phyloP scores from a whole-genome alignment of 2,888 invertebrate genomes.

The Sthenelais limicola region DNA sequence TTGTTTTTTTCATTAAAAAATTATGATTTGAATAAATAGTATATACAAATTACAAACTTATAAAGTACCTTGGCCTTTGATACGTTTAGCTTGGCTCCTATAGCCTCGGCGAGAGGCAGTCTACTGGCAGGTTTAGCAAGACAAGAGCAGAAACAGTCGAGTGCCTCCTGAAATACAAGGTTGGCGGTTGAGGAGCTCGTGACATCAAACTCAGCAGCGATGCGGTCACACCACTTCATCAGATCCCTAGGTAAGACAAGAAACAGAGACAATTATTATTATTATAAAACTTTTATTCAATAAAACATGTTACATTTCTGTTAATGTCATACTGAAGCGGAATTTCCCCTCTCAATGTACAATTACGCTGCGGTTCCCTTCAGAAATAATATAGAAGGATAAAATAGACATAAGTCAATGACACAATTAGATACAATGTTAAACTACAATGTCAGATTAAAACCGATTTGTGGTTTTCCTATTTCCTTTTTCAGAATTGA shows the following conservation, averaged over 20 bases:
- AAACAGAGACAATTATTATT: not conserved
- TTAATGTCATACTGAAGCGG: no score
- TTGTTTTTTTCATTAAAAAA: no score
- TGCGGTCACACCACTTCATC: conserved; percentile 90
- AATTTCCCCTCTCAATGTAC: no score
- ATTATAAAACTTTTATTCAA: not conserved
- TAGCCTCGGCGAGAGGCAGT: conserved; percentile 73
- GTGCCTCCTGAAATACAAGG: conserved; percentile 80
- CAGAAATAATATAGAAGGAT: no score
- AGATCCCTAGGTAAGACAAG: conserved; percentile 79
- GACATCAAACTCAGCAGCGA: conserved; percentile 81
- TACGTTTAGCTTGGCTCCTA: conserved; percentile 87
- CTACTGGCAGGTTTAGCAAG: conserved; percentile 78
- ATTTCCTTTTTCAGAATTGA: no score
- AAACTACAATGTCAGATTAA: no score
- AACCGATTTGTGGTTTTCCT: no score
- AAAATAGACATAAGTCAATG: no score
- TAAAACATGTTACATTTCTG: not conserved
- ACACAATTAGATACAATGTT: no score
- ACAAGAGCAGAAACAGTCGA: conserved; percentile 92
- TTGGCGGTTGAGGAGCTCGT: conserved; percentile 71
- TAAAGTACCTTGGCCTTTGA: conserved; percentile 64
- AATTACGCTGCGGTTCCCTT: conserved; percentile 1
- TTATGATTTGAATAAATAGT: no score
- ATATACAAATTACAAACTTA: no score